These are phyloP conservation scores for Drosophila mauritiana DNA, from an alignment of 1,140 invertebrate genomes.

Conservation along the genomic window DNA sequence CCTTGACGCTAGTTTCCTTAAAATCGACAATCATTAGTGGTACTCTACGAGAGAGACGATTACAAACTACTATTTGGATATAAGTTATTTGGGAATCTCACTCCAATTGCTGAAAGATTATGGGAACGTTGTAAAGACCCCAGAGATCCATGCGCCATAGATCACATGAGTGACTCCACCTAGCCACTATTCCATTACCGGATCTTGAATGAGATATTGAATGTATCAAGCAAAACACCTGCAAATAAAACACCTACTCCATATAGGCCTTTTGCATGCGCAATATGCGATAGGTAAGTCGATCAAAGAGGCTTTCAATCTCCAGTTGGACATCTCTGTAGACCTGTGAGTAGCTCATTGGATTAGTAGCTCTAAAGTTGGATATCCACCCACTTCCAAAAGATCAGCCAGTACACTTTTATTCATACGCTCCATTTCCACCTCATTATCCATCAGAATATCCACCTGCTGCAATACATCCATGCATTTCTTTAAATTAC, in stretches of 20 bases:
- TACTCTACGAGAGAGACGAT: slow-evolving; percentile 9
- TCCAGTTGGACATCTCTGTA: slow-evolving; percentile 46
- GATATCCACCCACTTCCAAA: slow-evolving; percentile 24
- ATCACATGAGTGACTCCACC: slow-evolving; percentile 43
- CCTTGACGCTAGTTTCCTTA: neutral
- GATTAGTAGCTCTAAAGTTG: neutral
- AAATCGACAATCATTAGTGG: slow-evolving; percentile 54
- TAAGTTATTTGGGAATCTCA: slow-evolving; percentile 29
- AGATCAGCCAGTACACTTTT: slow-evolving; percentile 24
- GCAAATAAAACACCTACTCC: slow-evolving; percentile 38
- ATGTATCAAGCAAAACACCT: too few species aligned
- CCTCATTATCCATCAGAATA: slow-evolving; percentile 40
- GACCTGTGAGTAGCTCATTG: slow-evolving; percentile 10
- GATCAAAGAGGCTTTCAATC: slow-evolving; percentile 56
- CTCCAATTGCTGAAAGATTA: slow-evolving; percentile 57
- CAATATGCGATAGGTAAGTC: slow-evolving; percentile 65
- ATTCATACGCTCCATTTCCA: slow-evolving; percentile 36
- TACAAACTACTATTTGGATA: neutral
- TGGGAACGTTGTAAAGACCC: slow-evolving; percentile 63
- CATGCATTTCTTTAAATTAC: slow-evolving; percentile 31
- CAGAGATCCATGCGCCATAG: slow-evolving; percentile 67
- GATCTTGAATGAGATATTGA: slow-evolving; percentile 30
- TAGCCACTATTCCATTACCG: slow-evolving; percentile 41
- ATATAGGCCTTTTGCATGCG: slow-evolving; percentile 59
- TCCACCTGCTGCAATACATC: slow-evolving; percentile 36